These are phyloP conservation scores for Passer domesticus DNA, from an alignment of 2,113 vertebrate genomes.

Conservation along the genomic window DNA sequence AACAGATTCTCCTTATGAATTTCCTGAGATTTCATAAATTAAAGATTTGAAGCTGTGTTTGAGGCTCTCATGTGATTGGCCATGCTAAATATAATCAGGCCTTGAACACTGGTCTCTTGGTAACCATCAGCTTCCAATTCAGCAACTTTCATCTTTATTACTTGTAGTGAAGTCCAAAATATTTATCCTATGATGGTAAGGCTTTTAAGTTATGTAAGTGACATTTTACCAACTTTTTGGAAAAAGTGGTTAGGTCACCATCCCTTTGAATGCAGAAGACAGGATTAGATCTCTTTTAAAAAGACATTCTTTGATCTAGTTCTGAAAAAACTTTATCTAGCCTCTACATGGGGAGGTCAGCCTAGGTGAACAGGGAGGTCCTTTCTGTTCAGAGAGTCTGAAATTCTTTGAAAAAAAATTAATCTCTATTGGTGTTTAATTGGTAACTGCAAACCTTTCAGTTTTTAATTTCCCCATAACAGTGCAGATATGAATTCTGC, in stretches of 20 bases:
- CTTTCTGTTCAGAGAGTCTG: neutral
- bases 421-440: neutral
- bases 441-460: neutral
- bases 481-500: neutral
- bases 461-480: neutral
- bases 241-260: neutral
- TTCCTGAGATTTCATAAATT: neutral
- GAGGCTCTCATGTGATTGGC: neutral
- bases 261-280: neutral
- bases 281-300: constrained; percentile 1
- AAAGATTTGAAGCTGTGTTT: constrained; percentile 1
- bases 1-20: neutral
- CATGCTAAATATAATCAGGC: neutral
- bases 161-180: constrained; percentile 23
- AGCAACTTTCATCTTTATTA: constrained; percentile 32
- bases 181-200: neutral
- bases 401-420: neutral
- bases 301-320: neutral
- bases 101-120: constrained; percentile 1
- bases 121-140: constrained; percentile 1
- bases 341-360: neutral
- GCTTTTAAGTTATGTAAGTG: constrained; percentile 18
- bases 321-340: neutral
- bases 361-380: neutral
- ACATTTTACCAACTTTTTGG: neutral